Evolutionary conservation across 2,797 vertebrate genomes (phyloP).

Genomic region (Chelidonichthys spinosus): DNA sequence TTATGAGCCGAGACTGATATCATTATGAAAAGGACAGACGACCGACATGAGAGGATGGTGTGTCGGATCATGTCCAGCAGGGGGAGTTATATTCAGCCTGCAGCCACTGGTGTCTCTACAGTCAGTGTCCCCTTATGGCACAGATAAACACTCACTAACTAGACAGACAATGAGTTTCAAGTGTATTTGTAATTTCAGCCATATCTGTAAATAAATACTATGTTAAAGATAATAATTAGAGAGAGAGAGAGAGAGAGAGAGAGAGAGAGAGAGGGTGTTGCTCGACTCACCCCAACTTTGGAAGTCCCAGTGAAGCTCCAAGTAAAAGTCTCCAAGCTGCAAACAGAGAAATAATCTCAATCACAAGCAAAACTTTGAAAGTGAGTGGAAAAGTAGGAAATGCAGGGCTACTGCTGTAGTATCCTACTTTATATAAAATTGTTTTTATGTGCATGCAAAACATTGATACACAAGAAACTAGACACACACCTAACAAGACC

Average conservation of each 20-base stretch:
- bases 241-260: too few species aligned
- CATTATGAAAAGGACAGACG: not conserved
- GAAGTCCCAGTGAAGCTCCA: slow-evolving; percentile 99
- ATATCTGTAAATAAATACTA: too few species aligned
- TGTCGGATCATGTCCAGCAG: slow-evolving; percentile 56
- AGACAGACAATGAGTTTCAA: not conserved
- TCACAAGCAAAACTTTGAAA: not conserved
- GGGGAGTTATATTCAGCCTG: slow-evolving; percentile 42
- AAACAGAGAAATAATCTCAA: slow-evolving; percentile 56
- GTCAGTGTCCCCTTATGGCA: not conserved
- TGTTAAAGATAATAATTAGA: too few species aligned
- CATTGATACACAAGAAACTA: not conserved
- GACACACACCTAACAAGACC: not conserved
- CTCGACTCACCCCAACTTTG: slow-evolving; percentile 98
- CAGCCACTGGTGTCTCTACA: slow-evolving; percentile 25
- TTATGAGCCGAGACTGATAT: not conserved
- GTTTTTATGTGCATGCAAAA: not conserved
- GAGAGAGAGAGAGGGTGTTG: not conserved
- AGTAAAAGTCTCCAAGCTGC: slow-evolving; percentile 98
- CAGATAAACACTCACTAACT: slow-evolving; percentile 18
- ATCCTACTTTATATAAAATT: not conserved
- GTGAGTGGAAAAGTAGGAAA: not conserved
- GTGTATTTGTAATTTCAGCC: too few species aligned
- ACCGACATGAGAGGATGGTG: not conserved
- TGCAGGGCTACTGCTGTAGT: not conserved